These are phyloP conservation scores for Trichomalopsis sarcophagae DNA, from an alignment of 1,140 invertebrate genomes.

Conservation along the genomic window DNA sequence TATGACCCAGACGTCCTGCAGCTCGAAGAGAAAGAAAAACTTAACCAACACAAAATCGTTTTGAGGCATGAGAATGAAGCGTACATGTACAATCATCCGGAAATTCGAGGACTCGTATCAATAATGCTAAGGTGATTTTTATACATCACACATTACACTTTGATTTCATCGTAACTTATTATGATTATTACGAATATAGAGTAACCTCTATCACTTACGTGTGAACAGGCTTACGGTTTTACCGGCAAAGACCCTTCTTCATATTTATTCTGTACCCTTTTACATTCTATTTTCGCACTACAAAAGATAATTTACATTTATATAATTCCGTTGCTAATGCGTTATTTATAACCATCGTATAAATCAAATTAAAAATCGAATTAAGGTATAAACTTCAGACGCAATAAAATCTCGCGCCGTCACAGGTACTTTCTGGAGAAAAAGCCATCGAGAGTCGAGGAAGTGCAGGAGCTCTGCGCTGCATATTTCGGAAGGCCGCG, in stretches of 20 bases:
- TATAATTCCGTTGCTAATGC: too few relatives aligned
- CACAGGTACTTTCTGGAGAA: constrained; percentile 4
- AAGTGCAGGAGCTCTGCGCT: neutral
- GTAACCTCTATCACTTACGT: neutral
- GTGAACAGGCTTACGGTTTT: too few relatives aligned
- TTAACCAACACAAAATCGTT: neutral
- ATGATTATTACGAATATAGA: too few relatives aligned
- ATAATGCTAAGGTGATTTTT: constrained; percentile 3
- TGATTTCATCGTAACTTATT: too few relatives aligned
- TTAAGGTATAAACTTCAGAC: neutral
- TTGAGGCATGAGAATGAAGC: neutral
- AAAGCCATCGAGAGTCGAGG: neutral
- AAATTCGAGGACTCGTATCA: neutral
- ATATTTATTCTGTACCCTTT: too few relatives aligned
- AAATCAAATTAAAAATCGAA: too few relatives aligned
- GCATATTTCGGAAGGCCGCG: constrained; percentile 8
- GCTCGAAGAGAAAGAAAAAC: neutral
- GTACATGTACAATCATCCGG: constrained; percentile 2
- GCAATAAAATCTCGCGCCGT: neutral
- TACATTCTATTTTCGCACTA: too few relatives aligned
- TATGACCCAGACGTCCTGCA: neutral
- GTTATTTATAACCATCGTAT: too few relatives aligned
- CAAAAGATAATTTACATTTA: too few relatives aligned
- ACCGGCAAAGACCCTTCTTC: too few relatives aligned
- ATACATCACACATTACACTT: neutral